Evolutionary conservation across 2,113 vertebrate species (phyloP).

Genomic region (Tachuris rubrigastra): DNA sequence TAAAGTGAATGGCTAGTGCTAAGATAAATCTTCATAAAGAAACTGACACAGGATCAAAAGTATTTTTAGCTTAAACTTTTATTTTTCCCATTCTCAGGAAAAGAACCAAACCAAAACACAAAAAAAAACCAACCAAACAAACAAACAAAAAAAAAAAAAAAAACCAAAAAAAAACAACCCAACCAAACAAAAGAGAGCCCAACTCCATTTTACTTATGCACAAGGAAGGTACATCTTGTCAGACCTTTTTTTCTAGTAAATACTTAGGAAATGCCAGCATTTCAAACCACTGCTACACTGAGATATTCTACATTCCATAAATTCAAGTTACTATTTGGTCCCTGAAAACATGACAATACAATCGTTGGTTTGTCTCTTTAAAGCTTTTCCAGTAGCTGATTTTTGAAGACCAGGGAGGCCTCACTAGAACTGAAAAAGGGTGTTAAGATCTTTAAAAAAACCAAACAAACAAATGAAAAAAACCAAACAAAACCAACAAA

Average conservation of each 20-base stretch:
- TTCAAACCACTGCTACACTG: not conserved
- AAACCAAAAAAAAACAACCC: not conserved
- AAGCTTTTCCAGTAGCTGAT: not conserved
- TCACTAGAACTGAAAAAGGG: not conserved
- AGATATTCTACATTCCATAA: not conserved
- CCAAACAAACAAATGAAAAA: too few relatives aligned
- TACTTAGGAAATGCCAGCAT: not conserved
- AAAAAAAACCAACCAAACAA: not conserved
- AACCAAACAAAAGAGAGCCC: not conserved
- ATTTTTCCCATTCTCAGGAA: not conserved
- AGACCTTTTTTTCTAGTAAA: not conserved
- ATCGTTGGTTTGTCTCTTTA: not conserved
- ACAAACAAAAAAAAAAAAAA: not conserved
- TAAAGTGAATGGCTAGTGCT: not conserved
- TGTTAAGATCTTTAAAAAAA: not conserved
- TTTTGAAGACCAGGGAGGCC: not conserved
- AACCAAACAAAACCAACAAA: too few relatives aligned
- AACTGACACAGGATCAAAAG: not conserved
- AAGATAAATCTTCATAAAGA: not conserved
- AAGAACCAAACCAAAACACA: not conserved
- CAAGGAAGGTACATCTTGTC: not conserved
- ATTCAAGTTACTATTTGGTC: not conserved
- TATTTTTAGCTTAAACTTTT: not conserved
- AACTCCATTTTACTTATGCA: not conserved
- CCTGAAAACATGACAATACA: not conserved